Conservation (phyloP, 2,888 invertebrate genomes). For the Tridacna crocea region DNA sequence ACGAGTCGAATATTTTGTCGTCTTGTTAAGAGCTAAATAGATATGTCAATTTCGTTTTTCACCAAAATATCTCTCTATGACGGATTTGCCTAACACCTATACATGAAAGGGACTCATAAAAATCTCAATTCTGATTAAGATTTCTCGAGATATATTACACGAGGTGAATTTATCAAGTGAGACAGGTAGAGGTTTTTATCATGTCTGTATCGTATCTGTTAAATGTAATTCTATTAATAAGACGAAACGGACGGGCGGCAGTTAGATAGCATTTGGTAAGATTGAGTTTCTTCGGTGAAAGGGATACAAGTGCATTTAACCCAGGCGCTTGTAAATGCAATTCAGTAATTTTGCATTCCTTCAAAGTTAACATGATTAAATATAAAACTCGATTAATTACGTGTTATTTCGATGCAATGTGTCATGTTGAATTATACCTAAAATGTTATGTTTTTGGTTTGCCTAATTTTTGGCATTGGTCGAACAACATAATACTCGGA, state of each 20-base stretch:
- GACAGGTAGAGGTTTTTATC: conserved; percentile 5
- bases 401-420: too few species aligned
- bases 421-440: too few species aligned
- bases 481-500: too few species aligned
- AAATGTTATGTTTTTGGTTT: too few species aligned
- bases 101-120: conserved; percentile 46
- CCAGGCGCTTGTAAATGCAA: not conserved
- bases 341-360: not conserved
- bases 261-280: not conserved
- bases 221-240: conserved; percentile 6
- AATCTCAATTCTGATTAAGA: conserved; percentile 37
- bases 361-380: too few species aligned
- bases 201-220: conserved; percentile 6
- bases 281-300: not conserved
- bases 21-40: conserved; percentile 32
- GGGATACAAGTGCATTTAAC: not conserved
- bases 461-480: too few species aligned
- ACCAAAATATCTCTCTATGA: conserved; percentile 26
- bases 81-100: conserved; percentile 51
- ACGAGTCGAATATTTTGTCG: too few species aligned
- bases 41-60: conserved; percentile 55
- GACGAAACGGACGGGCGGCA: not conserved
- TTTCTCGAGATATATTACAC: conserved; percentile 23
- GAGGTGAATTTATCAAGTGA: conserved; percentile 5
- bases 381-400: too few species aligned